Conservation (phyloP, 2,888 invertebrate genomes). For the Morpho deidamia region DNA sequence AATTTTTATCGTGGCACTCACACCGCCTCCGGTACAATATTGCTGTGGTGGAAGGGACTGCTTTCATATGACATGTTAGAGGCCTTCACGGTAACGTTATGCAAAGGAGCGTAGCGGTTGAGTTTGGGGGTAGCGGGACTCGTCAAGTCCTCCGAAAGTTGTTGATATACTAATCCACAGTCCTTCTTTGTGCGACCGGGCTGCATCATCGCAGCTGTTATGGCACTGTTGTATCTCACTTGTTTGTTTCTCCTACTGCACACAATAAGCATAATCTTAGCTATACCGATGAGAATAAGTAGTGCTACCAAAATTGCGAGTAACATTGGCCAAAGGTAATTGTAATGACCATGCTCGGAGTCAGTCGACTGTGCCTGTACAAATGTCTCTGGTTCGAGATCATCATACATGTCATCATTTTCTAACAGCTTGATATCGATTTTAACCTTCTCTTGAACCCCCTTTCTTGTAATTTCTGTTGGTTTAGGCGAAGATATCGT, state of each 20-base stretch:
- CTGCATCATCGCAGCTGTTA: slow-evolving; percentile 75
- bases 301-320: slow-evolving; percentile 78
- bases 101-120: slow-evolving; percentile 80
- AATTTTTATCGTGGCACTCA: slow-evolving; percentile 51
- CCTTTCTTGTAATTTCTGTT: slow-evolving; percentile 25
- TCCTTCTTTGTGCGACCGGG: slow-evolving; percentile 80
- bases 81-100: slow-evolving; percentile 63
- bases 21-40: slow-evolving; percentile 80
- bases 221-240: slow-evolving; percentile 71
- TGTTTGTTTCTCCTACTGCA: slow-evolving; percentile 56
- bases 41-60: slow-evolving; percentile 81
- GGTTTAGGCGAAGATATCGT: slow-evolving; percentile 25
- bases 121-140: slow-evolving; percentile 84
- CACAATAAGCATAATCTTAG: slow-evolving; percentile 67
- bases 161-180: slow-evolving; percentile 87
- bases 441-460: slow-evolving; percentile 33
- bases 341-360: slow-evolving; percentile 64
- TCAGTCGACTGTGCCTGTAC: slow-evolving; percentile 52
- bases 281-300: slow-evolving; percentile 73
- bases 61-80: slow-evolving; percentile 78
- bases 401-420: slow-evolving; percentile 45
- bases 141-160: slow-evolving; percentile 86
- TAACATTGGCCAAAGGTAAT: slow-evolving; percentile 77
- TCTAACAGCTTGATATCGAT: slow-evolving; percentile 58
- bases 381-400: slow-evolving; percentile 47